Evolutionary conservation across 2,797 vertebrate species (phyloP).

Genomic region (Tarsius wallacei): DNA sequence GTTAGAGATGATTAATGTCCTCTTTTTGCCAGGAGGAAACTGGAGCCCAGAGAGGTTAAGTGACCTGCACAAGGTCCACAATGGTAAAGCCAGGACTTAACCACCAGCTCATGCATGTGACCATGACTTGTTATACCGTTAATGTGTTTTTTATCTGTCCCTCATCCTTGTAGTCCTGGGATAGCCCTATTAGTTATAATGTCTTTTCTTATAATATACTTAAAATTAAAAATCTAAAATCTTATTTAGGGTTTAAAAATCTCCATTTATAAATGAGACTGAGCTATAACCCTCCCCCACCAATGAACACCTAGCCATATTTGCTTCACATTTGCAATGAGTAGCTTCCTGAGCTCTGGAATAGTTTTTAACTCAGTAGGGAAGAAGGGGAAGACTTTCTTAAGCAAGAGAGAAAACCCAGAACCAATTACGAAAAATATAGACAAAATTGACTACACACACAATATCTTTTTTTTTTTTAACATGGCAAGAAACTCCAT

Average conservation of each 20-base stretch:
- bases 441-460: background rate
- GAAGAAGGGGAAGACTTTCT: conserved; percentile 16
- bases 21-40: conserved; percentile 32
- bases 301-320: background rate
- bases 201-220: background rate
- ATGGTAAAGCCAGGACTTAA: background rate
- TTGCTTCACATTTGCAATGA: conserved; percentile 3
- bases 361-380: background rate
- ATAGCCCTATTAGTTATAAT: background rate
- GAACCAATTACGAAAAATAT: conserved; percentile 7
- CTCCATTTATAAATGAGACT: background rate
- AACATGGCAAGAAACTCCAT: background rate
- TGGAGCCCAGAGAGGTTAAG: background rate
- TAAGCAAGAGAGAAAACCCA: background rate
- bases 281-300: background rate
- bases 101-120: background rate
- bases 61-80: background rate
- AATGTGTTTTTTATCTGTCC: conserved; percentile 10
- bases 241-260: conserved; percentile 29
- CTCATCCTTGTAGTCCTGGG: background rate
- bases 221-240: conserved; percentile 2
- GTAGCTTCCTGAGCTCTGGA: background rate
- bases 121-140: background rate
- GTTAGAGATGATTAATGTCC: background rate
- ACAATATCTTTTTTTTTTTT: background rate